phyloP scores from a whole-genome alignment of 2,797 vertebrate species.

The Scolopax bukidnonensis region DNA sequence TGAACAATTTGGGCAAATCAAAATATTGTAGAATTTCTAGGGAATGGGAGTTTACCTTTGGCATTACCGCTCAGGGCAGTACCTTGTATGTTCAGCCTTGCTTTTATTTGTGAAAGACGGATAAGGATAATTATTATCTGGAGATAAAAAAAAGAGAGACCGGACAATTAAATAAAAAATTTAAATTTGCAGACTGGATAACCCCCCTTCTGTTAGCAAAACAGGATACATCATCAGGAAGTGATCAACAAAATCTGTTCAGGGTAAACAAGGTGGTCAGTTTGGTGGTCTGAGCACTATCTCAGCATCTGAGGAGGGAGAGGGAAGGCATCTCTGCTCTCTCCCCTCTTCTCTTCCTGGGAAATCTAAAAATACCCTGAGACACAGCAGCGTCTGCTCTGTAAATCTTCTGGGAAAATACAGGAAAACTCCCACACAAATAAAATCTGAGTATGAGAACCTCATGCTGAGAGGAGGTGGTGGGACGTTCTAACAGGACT shows the following conservation, averaged over 20 bases:
- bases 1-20: neutral
- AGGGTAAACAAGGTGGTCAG: neutral
- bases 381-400: neutral
- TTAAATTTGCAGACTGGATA: neutral
- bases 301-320: neutral
- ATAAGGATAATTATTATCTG: slow-evolving; percentile 1
- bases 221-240: slow-evolving; percentile 35
- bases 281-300: neutral
- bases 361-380: slow-evolving; percentile 29
- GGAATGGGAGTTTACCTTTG: neutral
- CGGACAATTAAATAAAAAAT: neutral
- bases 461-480: neutral
- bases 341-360: neutral
- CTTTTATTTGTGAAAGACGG: slow-evolving; percentile 5
- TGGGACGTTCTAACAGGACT: no score
- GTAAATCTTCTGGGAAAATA: slow-evolving; percentile 28
- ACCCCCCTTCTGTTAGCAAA: neutral
- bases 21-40: neutral
- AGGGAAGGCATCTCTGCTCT: neutral
- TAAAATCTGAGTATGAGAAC: neutral
- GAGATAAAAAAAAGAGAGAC: no score
- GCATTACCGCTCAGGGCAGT: neutral
- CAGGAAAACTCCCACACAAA: neutral
- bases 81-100: neutral
- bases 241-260: neutral